Conservation (phyloP, 1,140 invertebrate species). For the Apis cerana region DNA sequence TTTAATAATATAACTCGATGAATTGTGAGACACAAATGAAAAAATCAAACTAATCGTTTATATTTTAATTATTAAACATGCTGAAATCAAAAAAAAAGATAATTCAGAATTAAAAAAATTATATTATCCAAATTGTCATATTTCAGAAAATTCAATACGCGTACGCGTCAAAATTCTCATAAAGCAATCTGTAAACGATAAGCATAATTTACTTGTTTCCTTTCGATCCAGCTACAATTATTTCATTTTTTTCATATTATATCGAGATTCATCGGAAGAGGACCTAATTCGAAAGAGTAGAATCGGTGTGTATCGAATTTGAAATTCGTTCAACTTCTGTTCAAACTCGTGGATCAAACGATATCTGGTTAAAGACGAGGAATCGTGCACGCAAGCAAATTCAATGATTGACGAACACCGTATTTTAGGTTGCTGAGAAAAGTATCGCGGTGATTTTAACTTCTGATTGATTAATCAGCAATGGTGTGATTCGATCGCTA, state of each 20-base stretch:
- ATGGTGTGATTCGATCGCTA: constrained; percentile 36
- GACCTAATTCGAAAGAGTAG: neutral
- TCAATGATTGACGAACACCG: constrained; percentile 11
- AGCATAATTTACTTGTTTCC: too few relatives aligned
- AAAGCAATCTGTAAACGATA: too few relatives aligned
- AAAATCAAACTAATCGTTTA: neutral
- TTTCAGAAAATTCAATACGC: too few relatives aligned
- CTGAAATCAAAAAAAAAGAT: too few relatives aligned
- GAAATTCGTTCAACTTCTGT: neutral
- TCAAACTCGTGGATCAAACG: neutral
- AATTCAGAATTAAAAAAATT: too few relatives aligned
- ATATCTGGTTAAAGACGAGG: constrained; percentile 1
- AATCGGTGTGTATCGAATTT: neutral
- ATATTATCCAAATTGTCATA: too few relatives aligned
- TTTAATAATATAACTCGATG: neutral
- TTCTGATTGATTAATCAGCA: constrained; percentile 39
- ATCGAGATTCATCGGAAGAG: neutral
- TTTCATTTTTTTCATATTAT: neutral
- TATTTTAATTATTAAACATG: too few relatives aligned
- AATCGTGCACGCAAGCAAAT: neutral
- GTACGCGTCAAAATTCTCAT: too few relatives aligned
- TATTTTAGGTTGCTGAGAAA: constrained; percentile 24
- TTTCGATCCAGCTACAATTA: neutral
- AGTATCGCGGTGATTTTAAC: constrained; percentile 32
- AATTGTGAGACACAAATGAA: too few relatives aligned